Percentiles rank a stretch among this genome's conserved stretches.
These are phyloP conservation scores for Accipiter cooperii DNA, from an alignment of 2,113 vertebrate genomes.

Conservation along the genomic window DNA sequence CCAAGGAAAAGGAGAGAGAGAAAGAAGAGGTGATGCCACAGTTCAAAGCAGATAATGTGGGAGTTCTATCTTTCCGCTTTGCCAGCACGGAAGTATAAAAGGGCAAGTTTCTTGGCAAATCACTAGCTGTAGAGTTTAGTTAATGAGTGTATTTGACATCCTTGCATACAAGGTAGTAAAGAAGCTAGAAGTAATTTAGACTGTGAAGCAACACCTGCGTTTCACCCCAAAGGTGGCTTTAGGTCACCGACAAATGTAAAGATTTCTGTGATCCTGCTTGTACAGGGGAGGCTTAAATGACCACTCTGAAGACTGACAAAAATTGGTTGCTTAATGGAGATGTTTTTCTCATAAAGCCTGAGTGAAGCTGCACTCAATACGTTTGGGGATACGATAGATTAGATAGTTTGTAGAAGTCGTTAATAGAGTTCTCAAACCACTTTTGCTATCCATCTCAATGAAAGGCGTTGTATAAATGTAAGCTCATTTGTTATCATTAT, in stretches of 20 bases:
- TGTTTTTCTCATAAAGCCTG: neutral
- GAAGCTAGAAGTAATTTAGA: neutral
- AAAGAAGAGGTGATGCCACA: neutral
- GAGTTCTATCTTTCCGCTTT: neutral
- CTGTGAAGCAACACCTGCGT: neutral
- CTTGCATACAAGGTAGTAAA: neutral
- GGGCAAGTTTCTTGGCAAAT: neutral
- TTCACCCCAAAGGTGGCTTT: neutral
- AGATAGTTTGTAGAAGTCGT: neutral
- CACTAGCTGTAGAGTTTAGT: neutral
- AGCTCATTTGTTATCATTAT: conserved; percentile 21
- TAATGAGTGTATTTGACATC: neutral
- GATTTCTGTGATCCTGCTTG: neutral
- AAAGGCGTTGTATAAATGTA: neutral
- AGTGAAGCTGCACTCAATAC: neutral
- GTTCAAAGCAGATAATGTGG: neutral
- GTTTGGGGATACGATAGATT: neutral
- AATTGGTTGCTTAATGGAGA: neutral
- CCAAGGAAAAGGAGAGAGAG: neutral
- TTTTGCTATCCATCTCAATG: neutral
- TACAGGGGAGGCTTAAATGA: neutral
- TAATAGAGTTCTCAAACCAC: conserved; percentile 22
- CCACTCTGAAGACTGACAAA: neutral
- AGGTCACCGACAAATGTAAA: neutral
- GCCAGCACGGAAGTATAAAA: neutral